A percentile compares a stretch with the other conserved stretches of the same genome.
These are phyloP conservation scores for Melipona beecheii DNA, from an alignment of 2,888 invertebrate genomes.

Conservation along the genomic window DNA sequence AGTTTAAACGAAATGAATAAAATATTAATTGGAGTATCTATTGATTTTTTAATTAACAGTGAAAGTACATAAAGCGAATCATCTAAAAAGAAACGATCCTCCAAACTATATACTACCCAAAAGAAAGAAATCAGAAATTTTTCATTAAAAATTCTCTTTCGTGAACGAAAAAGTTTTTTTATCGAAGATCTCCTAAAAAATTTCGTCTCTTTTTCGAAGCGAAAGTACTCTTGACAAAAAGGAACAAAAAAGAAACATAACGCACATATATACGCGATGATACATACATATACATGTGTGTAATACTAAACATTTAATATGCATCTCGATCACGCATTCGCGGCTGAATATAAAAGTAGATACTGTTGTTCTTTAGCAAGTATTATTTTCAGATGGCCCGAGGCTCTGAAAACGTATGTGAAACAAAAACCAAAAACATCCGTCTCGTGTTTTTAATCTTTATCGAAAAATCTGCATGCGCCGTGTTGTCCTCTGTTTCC, in stretches of 20 bases:
- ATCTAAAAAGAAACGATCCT: not conserved
- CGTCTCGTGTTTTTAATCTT: conserved; percentile 52
- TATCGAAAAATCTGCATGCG: conserved; percentile 61
- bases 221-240: conserved; percentile 10
- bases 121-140: too few relatives aligned
- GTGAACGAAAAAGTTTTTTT: too few relatives aligned
- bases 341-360: conserved; percentile 58
- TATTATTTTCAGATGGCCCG: conserved; percentile 83
- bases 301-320: conserved; percentile 35
- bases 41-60: too few relatives aligned
- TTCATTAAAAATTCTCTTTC: too few relatives aligned
- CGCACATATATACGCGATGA: not conserved
- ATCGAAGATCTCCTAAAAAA: too few relatives aligned
- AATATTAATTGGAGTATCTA: too few relatives aligned
- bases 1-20: too few relatives aligned
- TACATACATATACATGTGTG: not conserved
- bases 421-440: conserved; percentile 36
- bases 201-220: conserved; percentile 23
- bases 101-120: not conserved
- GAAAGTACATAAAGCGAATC: not conserved
- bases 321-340: conserved; percentile 58
- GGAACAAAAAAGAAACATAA: not conserved
- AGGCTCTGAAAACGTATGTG: conserved; percentile 84
- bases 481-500: conserved; percentile 26
- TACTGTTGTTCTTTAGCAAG: conserved; percentile 72